These are phyloP conservation scores for Gorsachius goisagi DNA, from an alignment of 2,113 vertebrate genomes.

Conservation along the genomic window DNA sequence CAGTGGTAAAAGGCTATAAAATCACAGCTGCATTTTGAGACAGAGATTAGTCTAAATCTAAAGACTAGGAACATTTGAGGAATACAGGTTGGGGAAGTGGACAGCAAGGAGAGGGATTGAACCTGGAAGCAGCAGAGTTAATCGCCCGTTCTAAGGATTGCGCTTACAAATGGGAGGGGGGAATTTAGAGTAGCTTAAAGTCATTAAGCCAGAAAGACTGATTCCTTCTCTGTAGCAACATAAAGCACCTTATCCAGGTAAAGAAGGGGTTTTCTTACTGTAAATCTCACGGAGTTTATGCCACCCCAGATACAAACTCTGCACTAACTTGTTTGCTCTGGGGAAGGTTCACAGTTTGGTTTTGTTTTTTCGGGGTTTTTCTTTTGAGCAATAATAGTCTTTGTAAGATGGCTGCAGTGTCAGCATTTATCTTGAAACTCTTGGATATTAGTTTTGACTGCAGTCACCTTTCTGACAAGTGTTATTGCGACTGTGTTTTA, in stretches of 20 bases:
- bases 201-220: conserved; percentile 61
- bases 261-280: conserved; percentile 27
- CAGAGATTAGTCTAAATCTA: conserved; percentile 9
- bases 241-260: conserved; percentile 55
- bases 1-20: conserved; percentile 46
- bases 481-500: conserved; percentile 83
- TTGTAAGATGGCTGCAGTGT: conserved; percentile 77
- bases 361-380: conserved; percentile 36
- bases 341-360: conserved; percentile 62
- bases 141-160: conserved; percentile 60
- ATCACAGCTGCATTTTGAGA: conserved; percentile 41
- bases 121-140: conserved; percentile 40
- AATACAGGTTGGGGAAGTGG: not conserved
- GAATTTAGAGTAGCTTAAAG: conserved; percentile 71
- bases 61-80: conserved; percentile 40
- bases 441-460: conserved; percentile 86
- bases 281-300: conserved; percentile 73
- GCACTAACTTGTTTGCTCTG: conserved; percentile 64
- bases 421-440: conserved; percentile 83
- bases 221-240: conserved; percentile 56
- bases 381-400: conserved; percentile 74
- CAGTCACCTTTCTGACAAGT: conserved; percentile 85
- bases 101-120: not conserved
- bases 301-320: conserved; percentile 57
- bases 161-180: conserved; percentile 6